phyloP scores from a whole-genome alignment of 2,888 invertebrate genomes.

The Margaritifera margaritifera region DNA sequence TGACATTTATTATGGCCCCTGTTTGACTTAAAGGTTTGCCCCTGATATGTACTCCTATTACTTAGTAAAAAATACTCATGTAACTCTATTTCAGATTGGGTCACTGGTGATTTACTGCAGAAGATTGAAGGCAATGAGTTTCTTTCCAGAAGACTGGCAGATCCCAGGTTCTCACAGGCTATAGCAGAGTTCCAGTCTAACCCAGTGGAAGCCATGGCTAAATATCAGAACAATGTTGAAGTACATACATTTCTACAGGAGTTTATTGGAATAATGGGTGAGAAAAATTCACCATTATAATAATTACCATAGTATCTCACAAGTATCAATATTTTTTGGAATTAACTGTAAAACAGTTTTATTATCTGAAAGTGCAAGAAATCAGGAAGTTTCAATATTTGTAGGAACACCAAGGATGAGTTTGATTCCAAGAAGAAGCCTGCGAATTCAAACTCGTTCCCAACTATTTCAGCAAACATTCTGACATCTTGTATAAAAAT shows the following conservation, averaged over 20 bases:
- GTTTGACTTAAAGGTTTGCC: neutral
- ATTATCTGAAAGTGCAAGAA: too few relatives aligned
- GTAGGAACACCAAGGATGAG: too few relatives aligned
- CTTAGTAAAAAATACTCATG: neutral
- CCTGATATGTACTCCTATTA: constrained; percentile 2
- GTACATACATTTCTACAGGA: constrained; percentile 65
- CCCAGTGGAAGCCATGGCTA: constrained; percentile 63
- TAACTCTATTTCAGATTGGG: constrained; percentile 54
- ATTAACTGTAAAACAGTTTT: too few relatives aligned
- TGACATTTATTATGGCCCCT: too few relatives aligned
- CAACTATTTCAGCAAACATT: too few relatives aligned
- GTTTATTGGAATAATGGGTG: constrained; percentile 68
- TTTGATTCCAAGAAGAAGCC: too few relatives aligned
- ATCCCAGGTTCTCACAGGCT: constrained; percentile 64
- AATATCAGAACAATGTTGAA: constrained; percentile 63
- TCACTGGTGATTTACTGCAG: constrained; percentile 62
- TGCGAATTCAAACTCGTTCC: too few relatives aligned
- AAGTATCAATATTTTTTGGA: too few relatives aligned
- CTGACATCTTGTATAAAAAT: too few relatives aligned
- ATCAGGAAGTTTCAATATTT: too few relatives aligned
- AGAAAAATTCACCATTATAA: neutral
- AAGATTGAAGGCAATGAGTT: constrained; percentile 60
- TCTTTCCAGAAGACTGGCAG: constrained; percentile 49
- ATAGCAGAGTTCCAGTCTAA: constrained; percentile 68
- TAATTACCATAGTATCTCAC: neutral